These are phyloP conservation scores for Trachymyrmex septentrionalis DNA, from an alignment of 1,140 invertebrate species.

Conservation along the genomic window DNA sequence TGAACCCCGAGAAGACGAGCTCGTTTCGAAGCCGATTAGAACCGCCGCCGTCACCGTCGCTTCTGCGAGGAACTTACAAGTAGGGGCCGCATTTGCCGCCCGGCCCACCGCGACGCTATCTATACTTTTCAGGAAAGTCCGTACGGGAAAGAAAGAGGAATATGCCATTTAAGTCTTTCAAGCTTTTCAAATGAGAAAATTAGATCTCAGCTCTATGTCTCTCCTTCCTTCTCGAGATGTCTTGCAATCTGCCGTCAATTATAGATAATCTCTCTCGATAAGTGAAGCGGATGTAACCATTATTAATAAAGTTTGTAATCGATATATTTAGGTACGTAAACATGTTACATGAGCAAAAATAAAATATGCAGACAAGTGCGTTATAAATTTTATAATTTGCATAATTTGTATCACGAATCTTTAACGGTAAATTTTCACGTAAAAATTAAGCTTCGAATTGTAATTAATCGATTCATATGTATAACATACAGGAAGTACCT, in stretches of 20 bases:
- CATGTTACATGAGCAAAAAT: not conserved
- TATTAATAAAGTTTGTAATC: not conserved
- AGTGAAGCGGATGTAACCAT: not conserved
- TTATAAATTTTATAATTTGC: constrained; percentile 14
- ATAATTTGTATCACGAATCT: not conserved
- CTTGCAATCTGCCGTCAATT: constrained; percentile 15
- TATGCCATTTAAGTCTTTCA: constrained; percentile 59
- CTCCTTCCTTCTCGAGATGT: constrained; percentile 32
- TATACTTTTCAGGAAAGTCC: constrained; percentile 3
- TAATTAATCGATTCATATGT: not conserved
- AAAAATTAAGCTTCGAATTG: not conserved
- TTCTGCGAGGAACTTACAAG: constrained; percentile 16
- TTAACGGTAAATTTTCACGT: not conserved
- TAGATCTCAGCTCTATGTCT: constrained; percentile 58
- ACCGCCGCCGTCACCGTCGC: not conserved
- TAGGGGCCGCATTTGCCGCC: constrained; percentile 15
- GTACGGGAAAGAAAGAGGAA: constrained; percentile 16
- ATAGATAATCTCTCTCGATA: constrained; percentile 8
- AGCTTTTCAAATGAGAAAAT: constrained; percentile 65
- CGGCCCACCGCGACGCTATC: constrained; percentile 11
- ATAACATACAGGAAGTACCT: not conserved
- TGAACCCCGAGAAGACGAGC: constrained; percentile 17
- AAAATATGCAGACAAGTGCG: not conserved
- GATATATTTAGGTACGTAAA: not conserved
- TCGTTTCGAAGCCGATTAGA: constrained; percentile 63